Percentiles rank a stretch among this genome's conserved stretches.
phyloP scores from a whole-genome alignment of 2,797 vertebrate species.

The Pterois miles region DNA sequence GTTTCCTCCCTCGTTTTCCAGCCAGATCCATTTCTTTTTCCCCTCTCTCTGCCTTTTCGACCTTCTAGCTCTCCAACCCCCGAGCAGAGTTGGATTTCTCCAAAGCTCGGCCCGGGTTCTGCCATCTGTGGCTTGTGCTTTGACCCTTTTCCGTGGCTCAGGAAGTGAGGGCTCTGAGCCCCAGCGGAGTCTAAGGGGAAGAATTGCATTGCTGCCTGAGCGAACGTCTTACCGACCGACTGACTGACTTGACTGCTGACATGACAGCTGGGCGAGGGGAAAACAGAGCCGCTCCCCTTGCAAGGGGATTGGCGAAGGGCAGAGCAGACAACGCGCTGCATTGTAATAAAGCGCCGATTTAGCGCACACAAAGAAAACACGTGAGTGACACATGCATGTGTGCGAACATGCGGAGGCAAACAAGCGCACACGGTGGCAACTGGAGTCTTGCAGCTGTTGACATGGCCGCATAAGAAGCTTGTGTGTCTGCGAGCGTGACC shows the following conservation, averaged over 20 bases:
- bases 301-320: slow-evolving; percentile 24
- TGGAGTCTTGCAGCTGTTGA: slow-evolving; percentile 75
- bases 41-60: slow-evolving; percentile 67
- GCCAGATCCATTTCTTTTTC: slow-evolving; percentile 74
- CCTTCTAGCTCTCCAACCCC: slow-evolving; percentile 60
- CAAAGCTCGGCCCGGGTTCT: slow-evolving; percentile 50
- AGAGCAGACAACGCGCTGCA: slow-evolving; percentile 39
- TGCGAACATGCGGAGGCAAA: slow-evolving; percentile 30
- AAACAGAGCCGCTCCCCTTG: slow-evolving; percentile 36
- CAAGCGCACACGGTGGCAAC: slow-evolving; percentile 58
- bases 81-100: slow-evolving; percentile 66
- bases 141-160: slow-evolving; percentile 73
- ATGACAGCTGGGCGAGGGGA: slow-evolving; percentile 69
- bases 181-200: slow-evolving; percentile 23
- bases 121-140: slow-evolving; percentile 76
- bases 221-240: slow-evolving; percentile 32
- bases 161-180: slow-evolving; percentile 65
- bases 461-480: slow-evolving; percentile 47
- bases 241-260: slow-evolving; percentile 45
- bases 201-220: slow-evolving; percentile 40
- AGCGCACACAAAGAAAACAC: slow-evolving; percentile 22
- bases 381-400: slow-evolving; percentile 64
- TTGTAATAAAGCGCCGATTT: slow-evolving; percentile 46
- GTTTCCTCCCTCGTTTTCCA: slow-evolving; percentile 69
- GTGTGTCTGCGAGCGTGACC: slow-evolving; percentile 52